Evolutionary conservation across 2,888 invertebrate genomes (phyloP).

Genomic region (Subacronicta megacephala): DNA sequence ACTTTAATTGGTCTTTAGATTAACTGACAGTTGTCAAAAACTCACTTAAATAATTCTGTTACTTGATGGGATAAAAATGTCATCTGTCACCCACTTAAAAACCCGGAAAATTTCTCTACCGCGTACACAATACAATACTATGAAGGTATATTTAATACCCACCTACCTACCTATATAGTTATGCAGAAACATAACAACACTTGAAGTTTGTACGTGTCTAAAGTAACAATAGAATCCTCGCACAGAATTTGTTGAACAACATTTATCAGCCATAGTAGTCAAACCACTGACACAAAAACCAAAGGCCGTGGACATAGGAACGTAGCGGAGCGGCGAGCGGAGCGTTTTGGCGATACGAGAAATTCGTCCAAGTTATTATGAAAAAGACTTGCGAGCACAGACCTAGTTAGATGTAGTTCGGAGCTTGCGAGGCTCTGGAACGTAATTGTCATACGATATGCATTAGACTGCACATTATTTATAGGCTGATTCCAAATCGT

Average conservation of each 20-base stretch:
- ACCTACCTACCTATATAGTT: not conserved
- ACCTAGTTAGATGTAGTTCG: too few relatives aligned
- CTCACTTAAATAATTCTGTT: too few relatives aligned
- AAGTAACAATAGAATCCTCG: slow-evolving; percentile 22
- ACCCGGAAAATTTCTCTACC: not conserved
- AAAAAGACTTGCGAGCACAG: too few relatives aligned
- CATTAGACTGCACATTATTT: too few relatives aligned
- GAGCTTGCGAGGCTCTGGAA: too few relatives aligned
- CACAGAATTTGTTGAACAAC: slow-evolving; percentile 30
- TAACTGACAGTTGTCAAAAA: too few relatives aligned
- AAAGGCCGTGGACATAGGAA: slow-evolving; percentile 4
- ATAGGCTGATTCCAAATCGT: too few relatives aligned
- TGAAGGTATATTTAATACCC: too few relatives aligned
- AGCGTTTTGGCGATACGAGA: not conserved
- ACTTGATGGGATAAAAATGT: too few relatives aligned
- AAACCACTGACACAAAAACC: slow-evolving; percentile 24
- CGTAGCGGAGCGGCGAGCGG: slow-evolving; percentile 34
- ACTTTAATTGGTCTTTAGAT: too few relatives aligned
- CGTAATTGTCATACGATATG: too few relatives aligned
- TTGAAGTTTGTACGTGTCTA: slow-evolving; percentile 12
- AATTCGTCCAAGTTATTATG: not conserved
- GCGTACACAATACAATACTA: not conserved
- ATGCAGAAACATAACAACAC: slow-evolving; percentile 18
- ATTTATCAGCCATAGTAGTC: slow-evolving; percentile 39
- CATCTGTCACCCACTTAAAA: not conserved